Conservation (phyloP, 2,113 vertebrate species). For the Cebidichthys violaceus region DNA sequence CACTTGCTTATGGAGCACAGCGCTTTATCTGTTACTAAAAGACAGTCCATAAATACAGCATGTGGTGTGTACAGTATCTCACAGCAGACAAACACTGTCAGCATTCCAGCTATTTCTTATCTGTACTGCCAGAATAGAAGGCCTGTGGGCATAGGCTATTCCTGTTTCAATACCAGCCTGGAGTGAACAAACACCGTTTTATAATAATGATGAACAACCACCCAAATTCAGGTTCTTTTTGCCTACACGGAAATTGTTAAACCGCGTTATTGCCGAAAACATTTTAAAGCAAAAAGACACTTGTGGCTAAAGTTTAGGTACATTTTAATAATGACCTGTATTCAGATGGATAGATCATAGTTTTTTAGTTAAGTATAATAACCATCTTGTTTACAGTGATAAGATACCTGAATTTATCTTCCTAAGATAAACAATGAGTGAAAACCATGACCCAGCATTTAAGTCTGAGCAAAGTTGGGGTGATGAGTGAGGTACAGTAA, state of each 20-base stretch:
- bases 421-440: background rate
- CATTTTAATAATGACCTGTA: background rate
- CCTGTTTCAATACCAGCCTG: conserved; percentile 45
- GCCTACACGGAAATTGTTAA: background rate
- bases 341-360: background rate
- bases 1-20: conserved; percentile 22
- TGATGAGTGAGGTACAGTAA: background rate
- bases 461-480: background rate
- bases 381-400: conserved; percentile 16
- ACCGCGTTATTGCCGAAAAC: background rate
- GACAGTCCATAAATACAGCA: conserved; percentile 65
- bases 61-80: conserved; percentile 59
- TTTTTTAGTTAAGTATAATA: background rate
- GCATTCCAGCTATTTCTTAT: conserved; percentile 76
- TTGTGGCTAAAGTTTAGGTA: background rate
- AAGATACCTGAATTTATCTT: background rate
- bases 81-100: conserved; percentile 67
- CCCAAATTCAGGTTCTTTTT: background rate
- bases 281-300: background rate
- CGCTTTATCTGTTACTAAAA: conserved; percentile 61
- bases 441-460: background rate
- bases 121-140: conserved; percentile 59
- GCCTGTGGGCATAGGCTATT: conserved; percentile 48
- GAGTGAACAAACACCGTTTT: conserved; percentile 18
- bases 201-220: background rate